A percentile compares a stretch with the other conserved stretches of the same genome.
Evolutionary conservation across 2,113 vertebrate species (phyloP).

Genomic region (Gorsachius goisagi): DNA sequence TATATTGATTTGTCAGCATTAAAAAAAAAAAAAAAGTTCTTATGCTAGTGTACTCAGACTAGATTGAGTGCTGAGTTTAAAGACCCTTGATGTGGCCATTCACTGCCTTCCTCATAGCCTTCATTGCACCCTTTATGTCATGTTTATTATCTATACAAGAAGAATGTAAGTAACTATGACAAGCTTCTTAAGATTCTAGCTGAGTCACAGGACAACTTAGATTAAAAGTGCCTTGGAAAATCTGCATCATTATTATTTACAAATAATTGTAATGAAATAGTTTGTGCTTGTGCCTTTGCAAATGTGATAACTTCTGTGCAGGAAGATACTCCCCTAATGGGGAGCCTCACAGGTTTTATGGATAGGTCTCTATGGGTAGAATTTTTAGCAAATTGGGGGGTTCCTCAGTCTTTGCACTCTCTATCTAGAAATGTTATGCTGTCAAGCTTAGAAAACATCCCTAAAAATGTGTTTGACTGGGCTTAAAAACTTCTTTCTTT

Average conservation of each 20-base stretch:
- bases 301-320: background rate
- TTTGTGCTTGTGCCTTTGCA: background rate
- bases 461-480: background rate
- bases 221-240: background rate
- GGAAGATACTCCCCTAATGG: background rate
- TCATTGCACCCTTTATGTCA: background rate
- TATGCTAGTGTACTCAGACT: background rate
- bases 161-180: background rate
- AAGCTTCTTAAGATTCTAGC: background rate
- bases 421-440: background rate
- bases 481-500: background rate
- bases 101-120: background rate
- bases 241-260: background rate
- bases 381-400: background rate
- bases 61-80: background rate
- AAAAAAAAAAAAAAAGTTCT: background rate
- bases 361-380: background rate
- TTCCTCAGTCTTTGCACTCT: background rate
- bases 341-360: background rate
- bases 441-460: background rate
- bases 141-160: background rate
- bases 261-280: background rate
- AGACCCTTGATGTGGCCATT: background rate
- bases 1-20: background rate
- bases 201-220: background rate